phyloP scores from a whole-genome alignment of 2,113 vertebrate genomes.

The Guaruba guarouba region DNA sequence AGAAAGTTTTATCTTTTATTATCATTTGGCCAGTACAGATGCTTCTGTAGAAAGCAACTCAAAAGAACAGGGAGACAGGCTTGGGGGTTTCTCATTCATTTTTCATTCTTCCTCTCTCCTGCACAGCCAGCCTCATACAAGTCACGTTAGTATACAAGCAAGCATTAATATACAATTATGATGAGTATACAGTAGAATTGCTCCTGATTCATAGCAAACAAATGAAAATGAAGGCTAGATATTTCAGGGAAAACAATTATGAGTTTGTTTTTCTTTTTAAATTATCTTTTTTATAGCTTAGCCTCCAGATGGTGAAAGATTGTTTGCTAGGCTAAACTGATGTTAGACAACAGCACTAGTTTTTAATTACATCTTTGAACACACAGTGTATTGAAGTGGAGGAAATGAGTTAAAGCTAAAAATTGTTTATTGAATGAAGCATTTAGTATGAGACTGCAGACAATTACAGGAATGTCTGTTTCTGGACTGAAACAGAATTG shows the following conservation, averaged over 20 bases:
- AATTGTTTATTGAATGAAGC: constrained; percentile 23
- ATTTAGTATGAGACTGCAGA: constrained; percentile 17
- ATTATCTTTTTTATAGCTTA: background rate
- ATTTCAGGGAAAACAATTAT: background rate
- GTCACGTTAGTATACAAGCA: background rate
- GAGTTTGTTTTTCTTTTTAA: background rate
- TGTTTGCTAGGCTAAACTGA: background rate
- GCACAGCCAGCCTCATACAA: background rate
- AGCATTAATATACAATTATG: background rate
- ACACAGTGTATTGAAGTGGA: background rate
- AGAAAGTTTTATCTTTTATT: background rate
- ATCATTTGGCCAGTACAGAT: background rate
- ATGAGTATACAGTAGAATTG: background rate
- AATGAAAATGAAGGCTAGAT: background rate
- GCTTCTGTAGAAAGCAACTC: background rate
- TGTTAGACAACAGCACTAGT: background rate
- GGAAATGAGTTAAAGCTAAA: constrained; percentile 49
- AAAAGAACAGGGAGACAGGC: background rate
- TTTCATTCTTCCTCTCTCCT: background rate
- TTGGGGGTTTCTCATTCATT: background rate
- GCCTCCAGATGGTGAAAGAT: background rate
- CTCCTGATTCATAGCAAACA: background rate
- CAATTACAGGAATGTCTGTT: constrained; percentile 32
- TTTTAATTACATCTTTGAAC: constrained; percentile 47
- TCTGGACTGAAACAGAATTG: background rate